phyloP scores from a whole-genome alignment of 2,888 invertebrate species.

The Melipona beecheii region DNA sequence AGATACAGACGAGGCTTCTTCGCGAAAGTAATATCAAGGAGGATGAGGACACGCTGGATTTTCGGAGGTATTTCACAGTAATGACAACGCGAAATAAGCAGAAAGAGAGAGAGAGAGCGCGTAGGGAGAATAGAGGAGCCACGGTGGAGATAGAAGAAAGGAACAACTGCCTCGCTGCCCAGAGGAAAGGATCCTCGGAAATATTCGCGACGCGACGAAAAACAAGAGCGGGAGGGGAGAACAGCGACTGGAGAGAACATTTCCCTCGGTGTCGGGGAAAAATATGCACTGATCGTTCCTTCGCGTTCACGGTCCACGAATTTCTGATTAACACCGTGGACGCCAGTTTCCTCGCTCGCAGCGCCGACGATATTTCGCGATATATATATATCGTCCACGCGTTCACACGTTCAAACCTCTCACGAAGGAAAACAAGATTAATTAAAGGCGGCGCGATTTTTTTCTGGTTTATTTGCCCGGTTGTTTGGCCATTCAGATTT shows the following conservation, averaged over 20 bases:
- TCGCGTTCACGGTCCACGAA: constrained; percentile 5
- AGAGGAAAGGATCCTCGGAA: constrained; percentile 47
- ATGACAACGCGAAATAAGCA: constrained; percentile 67
- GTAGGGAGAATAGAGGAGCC: constrained; percentile 31
- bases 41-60: constrained; percentile 59
- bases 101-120: constrained; percentile 28
- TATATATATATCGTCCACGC: background rate
- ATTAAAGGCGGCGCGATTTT: constrained; percentile 21
- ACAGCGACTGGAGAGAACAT: background rate
- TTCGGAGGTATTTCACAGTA: constrained; percentile 67
- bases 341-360: background rate
- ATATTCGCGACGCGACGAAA: constrained; percentile 50
- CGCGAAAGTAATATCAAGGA: constrained; percentile 64
- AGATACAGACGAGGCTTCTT: constrained; percentile 57
- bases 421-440: constrained; percentile 8
- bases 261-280: background rate
- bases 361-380: constrained; percentile 13
- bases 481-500: background rate
- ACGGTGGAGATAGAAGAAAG: constrained; percentile 16
- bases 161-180: background rate
- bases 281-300: constrained; percentile 20
- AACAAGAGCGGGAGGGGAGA: background rate
- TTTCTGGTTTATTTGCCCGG: constrained; percentile 12
- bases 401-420: background rate
- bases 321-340: constrained; percentile 19